Conservation (phyloP, 2,888 invertebrate genomes). For the Brenthis ino region DNA sequence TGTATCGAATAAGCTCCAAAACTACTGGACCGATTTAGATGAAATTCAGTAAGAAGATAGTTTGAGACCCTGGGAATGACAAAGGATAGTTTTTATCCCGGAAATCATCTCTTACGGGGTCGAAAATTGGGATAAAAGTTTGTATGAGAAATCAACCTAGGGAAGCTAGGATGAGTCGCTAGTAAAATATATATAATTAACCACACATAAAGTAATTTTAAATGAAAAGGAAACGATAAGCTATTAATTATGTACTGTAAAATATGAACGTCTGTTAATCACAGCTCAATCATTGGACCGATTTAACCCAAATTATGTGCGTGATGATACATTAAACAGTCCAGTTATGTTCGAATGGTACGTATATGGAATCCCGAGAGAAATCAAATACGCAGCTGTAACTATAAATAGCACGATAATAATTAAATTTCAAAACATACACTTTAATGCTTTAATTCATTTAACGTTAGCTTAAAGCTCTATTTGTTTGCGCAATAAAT, state of each 20-base stretch:
- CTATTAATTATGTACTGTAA: background rate
- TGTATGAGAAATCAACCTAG: no score
- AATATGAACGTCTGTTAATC: conserved; percentile 10
- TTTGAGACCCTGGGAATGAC: no score
- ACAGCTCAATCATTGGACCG: conserved; percentile 2
- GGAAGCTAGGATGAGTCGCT: no score
- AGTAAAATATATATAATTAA: no score
- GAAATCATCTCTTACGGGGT: no score
- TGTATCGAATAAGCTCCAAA: no score
- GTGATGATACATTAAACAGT: conserved; percentile 2
- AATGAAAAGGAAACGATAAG: no score
- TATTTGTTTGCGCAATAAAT: conserved; percentile 2
- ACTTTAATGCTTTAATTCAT: conserved; percentile 5
- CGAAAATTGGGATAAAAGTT: no score
- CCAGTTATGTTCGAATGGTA: conserved; percentile 1
- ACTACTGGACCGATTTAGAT: no score
- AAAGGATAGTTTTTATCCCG: no score
- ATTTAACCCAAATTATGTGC: conserved; percentile 17
- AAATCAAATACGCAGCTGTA: background rate
- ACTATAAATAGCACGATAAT: background rate
- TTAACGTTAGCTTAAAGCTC: background rate
- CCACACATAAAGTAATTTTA: no score
- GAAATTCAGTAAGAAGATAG: no score
- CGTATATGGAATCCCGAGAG: background rate
- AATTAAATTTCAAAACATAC: conserved; percentile 3